Conservation (phyloP, 2,113 vertebrate species). For the Dryoscopus gambensis region DNA sequence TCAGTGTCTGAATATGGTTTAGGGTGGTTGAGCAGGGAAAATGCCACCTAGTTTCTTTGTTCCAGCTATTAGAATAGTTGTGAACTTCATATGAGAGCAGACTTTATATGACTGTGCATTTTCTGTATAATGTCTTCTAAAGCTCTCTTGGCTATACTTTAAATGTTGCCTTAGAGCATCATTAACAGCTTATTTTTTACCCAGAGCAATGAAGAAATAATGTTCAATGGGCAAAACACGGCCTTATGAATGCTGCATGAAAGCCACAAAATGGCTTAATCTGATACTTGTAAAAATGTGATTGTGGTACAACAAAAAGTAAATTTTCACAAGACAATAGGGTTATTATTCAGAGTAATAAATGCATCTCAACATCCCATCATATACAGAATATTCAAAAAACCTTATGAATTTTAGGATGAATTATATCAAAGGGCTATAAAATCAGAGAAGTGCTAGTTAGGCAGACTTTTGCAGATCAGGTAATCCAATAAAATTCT, state of each 20-base stretch:
- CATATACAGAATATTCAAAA: not conserved
- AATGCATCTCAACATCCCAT: not conserved
- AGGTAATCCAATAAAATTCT: not conserved
- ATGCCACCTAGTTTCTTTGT: not conserved
- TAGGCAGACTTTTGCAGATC: not conserved
- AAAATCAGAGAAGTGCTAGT: not conserved
- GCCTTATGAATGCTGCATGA: not conserved
- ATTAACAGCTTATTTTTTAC: not conserved
- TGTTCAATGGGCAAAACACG: not conserved
- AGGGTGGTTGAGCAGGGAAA: not conserved
- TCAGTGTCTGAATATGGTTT: not conserved
- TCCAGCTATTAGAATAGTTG: not conserved
- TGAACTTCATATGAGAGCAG: not conserved
- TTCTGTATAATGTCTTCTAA: not conserved
- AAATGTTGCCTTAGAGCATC: not conserved
- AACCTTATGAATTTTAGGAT: not conserved
- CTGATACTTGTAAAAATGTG: not conserved
- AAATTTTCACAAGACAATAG: not conserved
- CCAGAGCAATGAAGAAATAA: not conserved
- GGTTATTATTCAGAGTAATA: not conserved
- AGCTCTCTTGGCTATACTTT: not conserved
- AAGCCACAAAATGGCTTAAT: not conserved
- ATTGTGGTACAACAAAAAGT: not conserved
- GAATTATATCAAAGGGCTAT: not conserved
- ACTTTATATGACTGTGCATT: not conserved